Percentiles rank a stretch among this genome's conserved stretches.
These are phyloP conservation scores for Microctenopoma lineatum DNA, from an alignment of 2,797 vertebrate genomes.

Conservation along the genomic window DNA sequence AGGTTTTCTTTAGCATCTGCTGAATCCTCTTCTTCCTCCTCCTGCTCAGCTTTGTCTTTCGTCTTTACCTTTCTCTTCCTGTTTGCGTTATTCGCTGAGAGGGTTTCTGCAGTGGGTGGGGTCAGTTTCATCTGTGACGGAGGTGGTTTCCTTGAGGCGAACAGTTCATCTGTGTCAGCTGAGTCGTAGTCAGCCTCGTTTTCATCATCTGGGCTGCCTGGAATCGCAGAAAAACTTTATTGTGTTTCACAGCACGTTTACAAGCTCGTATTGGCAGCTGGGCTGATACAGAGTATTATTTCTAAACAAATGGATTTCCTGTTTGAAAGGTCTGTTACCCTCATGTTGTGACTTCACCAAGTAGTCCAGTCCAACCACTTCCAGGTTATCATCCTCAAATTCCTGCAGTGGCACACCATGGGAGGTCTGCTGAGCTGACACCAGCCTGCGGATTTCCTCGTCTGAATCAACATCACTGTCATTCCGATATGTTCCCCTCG, in stretches of 20 bases:
- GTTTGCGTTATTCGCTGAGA: slow-evolving; percentile 5
- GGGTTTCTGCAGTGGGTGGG: background rate
- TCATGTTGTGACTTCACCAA: slow-evolving; percentile 70
- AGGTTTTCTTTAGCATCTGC: slow-evolving; percentile 86
- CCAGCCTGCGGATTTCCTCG: slow-evolving; percentile 83
- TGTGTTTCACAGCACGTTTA: background rate
- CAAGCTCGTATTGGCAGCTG: no score
- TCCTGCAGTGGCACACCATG: slow-evolving; percentile 30
- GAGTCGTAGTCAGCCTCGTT: slow-evolving; percentile 87
- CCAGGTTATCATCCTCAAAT: slow-evolving; percentile 78
- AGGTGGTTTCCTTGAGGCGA: slow-evolving; percentile 78
- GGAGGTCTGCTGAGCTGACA: slow-evolving; percentile 43
- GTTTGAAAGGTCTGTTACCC: slow-evolving; percentile 21
- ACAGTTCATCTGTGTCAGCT: slow-evolving; percentile 91
- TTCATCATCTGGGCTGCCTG: slow-evolving; percentile 21
- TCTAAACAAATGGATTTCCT: rapidly evolving
- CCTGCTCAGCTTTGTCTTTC: slow-evolving; percentile 36
- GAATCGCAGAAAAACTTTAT: slow-evolving; percentile 7
- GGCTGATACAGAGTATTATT: no score
- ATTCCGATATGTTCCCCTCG: slow-evolving; percentile 10
- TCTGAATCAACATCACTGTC: slow-evolving; percentile 85
- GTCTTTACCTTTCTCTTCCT: slow-evolving; percentile 27
- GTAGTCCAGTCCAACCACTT: slow-evolving; percentile 88
- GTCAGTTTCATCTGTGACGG: slow-evolving; percentile 1
- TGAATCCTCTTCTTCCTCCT: slow-evolving; percentile 76